Percentiles rank a stretch among this genome's conserved stretches.
Conservation (phyloP, 2,797 vertebrate genomes). For the Rousettus madagascariensis region DNA sequence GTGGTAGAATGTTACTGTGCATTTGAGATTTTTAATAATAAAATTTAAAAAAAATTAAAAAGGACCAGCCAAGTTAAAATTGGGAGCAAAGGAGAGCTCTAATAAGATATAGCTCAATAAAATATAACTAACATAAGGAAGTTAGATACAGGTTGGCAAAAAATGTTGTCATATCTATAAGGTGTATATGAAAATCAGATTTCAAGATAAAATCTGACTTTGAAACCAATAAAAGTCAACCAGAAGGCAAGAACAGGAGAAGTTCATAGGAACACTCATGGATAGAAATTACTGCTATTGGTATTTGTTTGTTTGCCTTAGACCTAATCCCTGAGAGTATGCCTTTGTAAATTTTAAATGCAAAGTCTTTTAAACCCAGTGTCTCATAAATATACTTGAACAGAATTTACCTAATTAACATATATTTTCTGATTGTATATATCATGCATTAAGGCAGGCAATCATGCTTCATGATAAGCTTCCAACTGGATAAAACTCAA, state of each 20-base stretch:
- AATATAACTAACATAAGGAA: neutral
- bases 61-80: neutral
- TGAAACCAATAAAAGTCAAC: neutral
- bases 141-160: neutral
- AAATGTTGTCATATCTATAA: neutral
- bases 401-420: conserved; percentile 63
- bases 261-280: neutral
- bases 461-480: conserved; percentile 60
- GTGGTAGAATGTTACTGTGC: neutral
- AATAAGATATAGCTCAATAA: neutral
- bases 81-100: neutral
- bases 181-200: neutral
- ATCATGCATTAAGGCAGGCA: conserved; percentile 49
- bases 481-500: conserved; percentile 58
- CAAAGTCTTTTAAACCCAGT: conserved; percentile 31
- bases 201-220: neutral
- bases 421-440: conserved; percentile 67
- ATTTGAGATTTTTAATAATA: neutral
- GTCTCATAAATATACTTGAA: conserved; percentile 51
- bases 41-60: neutral
- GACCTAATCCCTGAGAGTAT: neutral
- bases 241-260: neutral
- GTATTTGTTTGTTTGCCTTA: neutral
- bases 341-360: neutral
- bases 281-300: neutral